These are phyloP conservation scores for cattle (Bos taurus) DNA, from an alignment of 2,113 vertebrate genomes.

Conservation along the genomic window ARS-UCD2.0 NC_037348.1:64124501-64125000, in stretches of 20 bases:
- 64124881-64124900: too few species aligned
- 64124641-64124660: background rate
- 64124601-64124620: background rate
- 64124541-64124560: background rate
- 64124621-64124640: background rate
- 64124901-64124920: too few species aligned
- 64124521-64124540: background rate
- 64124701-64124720: background rate
- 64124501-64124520: rapidly evolving
- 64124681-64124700: background rate
- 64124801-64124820: too few species aligned
- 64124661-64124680: background rate
- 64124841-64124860: too few species aligned
- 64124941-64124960: too few species aligned
- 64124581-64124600: background rate
- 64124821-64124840: too few species aligned
- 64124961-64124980: too few species aligned
- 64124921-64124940: too few species aligned
- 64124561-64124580: background rate
- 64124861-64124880: too few species aligned
- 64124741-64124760: background rate
- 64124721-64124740: background rate
- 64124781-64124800: background rate
- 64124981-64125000: too few species aligned
- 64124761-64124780: background rate